phyloP scores from a whole-genome alignment of 2,888 invertebrate species.

The Xylota segnis region DNA sequence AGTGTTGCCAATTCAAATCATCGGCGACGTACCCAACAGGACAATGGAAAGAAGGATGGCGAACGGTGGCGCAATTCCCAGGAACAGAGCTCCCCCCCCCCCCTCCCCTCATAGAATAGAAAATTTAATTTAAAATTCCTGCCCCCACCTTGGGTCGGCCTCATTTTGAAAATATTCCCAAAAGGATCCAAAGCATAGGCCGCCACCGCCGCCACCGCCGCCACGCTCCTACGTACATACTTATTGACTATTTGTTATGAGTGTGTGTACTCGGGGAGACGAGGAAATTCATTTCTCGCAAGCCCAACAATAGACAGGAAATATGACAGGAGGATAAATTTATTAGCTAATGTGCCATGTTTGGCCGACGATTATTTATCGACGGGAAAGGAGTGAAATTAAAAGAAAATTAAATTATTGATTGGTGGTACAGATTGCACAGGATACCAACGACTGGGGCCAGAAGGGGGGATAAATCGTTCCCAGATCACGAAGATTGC shows the following conservation, averaged over 20 bases:
- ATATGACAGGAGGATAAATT: constrained; percentile 74
- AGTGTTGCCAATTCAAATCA: constrained; percentile 62
- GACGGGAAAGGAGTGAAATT: constrained; percentile 73
- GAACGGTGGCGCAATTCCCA: constrained; percentile 33
- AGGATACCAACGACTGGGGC: constrained; percentile 5
- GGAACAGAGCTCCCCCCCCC: constrained; percentile 36
- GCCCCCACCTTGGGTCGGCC: constrained; percentile 28
- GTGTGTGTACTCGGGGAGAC: constrained; percentile 2
- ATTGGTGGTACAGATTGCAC: constrained; percentile 47
- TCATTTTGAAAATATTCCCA: constrained; percentile 60
- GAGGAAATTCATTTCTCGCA: constrained; percentile 53
- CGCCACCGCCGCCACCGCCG: constrained; percentile 18
- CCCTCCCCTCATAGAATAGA: constrained; percentile 63
- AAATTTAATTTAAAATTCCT: constrained; percentile 73
- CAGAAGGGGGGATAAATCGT: constrained; percentile 3
- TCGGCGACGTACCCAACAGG: neutral
- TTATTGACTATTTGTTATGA: constrained; percentile 58
- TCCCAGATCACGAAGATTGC: constrained; percentile 64
- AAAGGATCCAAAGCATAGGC: constrained; percentile 57
- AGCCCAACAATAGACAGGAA: constrained; percentile 70
- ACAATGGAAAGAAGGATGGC: neutral
- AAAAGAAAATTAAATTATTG: constrained; percentile 76
- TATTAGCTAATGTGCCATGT: constrained; percentile 75
- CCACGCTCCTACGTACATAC: constrained; percentile 19
- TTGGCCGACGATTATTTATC: constrained; percentile 72